A percentile compares a stretch with the other conserved stretches of the same genome.
Conservation (phyloP, 2,797 vertebrate genomes). For the Tokudaia tokunoshimensis region DNA sequence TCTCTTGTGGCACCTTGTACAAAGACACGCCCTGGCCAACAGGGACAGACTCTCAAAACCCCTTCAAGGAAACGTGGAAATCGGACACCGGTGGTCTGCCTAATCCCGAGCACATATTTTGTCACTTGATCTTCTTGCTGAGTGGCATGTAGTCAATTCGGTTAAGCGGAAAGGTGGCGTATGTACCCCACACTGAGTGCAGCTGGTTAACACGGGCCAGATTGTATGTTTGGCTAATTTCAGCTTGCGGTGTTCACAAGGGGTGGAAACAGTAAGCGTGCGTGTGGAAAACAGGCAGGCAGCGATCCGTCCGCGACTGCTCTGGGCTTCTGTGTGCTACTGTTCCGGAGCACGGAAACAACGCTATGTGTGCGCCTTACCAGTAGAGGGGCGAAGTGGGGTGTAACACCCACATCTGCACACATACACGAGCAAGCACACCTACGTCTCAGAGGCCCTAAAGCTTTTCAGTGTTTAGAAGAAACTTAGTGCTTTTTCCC, state of each 20-base stretch:
- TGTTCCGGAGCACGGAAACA: fast-evolving
- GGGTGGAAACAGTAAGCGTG: neutral
- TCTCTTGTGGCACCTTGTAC: neutral
- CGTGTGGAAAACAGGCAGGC: neutral
- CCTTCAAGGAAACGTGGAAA: neutral
- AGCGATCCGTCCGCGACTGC: neutral
- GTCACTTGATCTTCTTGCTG: neutral
- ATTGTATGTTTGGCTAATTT: neutral
- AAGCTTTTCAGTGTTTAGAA: neutral
- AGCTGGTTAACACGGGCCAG: neutral
- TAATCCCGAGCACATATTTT: neutral
- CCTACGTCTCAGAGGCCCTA: neutral
- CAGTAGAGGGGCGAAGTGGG: neutral
- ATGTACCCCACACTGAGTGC: fast-evolving
- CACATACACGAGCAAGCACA: too few species aligned
- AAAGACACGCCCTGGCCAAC: neutral
- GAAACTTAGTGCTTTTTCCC: neutral
- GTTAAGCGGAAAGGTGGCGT: fast-evolving
- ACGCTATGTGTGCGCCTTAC: neutral
- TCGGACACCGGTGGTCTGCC: neutral
- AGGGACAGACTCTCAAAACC: neutral
- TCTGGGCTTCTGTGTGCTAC: neutral
- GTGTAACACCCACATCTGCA: neutral
- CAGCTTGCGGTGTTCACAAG: neutral
- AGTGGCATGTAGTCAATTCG: neutral